Conservation (phyloP, 2,113 vertebrate species). For the Riparia riparia region DNA sequence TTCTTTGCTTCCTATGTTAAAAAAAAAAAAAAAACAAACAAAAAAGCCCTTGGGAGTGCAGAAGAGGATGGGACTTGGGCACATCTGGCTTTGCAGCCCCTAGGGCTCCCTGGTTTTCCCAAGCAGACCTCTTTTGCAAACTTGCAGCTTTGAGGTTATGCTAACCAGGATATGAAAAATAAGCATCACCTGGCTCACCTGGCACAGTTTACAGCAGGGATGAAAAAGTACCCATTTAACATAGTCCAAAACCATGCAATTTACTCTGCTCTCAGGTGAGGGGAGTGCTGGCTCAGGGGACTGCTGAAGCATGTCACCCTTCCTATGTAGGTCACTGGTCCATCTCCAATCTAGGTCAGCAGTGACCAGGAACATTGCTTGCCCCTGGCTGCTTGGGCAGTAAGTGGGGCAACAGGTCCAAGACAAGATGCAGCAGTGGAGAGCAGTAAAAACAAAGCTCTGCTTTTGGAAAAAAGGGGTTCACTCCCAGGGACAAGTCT, state of each 20-base stretch:
- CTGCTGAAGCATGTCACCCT: conserved; percentile 4
- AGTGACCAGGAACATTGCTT: not conserved
- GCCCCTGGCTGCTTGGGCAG: not conserved
- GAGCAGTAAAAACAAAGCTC: not conserved
- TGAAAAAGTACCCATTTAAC: conserved; percentile 1
- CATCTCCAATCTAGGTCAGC: conserved; percentile 22
- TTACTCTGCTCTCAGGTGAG: conserved; percentile 24
- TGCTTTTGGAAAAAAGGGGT: not conserved
- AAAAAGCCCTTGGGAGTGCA: not conserved
- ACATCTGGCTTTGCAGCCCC: not conserved
- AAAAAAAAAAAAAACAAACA: not conserved
- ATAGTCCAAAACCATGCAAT: not conserved
- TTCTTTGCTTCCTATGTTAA: not conserved
- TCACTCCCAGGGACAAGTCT: not conserved
- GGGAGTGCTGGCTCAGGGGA: conserved; percentile 21
- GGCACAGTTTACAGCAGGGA: not conserved
- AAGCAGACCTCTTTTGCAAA: not conserved
- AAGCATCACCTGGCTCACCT: conserved; percentile 23
- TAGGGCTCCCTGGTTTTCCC: not conserved
- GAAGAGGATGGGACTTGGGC: not conserved
- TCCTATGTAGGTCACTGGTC: conserved; percentile 38
- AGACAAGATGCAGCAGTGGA: not conserved
- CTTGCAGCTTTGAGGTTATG: not conserved
- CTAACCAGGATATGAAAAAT: not conserved
- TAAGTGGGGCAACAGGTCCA: not conserved